Conservation (phyloP, 2,888 invertebrate genomes). For the Andrena minutula region DNA sequence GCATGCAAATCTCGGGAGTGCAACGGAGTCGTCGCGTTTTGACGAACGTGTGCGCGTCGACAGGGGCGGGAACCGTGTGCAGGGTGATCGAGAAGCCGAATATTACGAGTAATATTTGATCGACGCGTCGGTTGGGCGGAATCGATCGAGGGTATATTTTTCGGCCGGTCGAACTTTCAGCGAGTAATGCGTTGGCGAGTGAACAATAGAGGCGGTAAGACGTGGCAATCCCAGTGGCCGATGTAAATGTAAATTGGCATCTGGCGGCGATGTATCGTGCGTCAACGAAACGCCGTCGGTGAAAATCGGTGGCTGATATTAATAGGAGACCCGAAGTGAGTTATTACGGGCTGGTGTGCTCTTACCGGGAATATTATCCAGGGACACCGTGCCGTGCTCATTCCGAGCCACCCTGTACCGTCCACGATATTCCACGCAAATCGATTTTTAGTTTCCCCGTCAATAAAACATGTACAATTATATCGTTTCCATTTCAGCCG, state of each 20-base stretch:
- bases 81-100: slow-evolving; percentile 8
- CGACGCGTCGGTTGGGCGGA: neutral
- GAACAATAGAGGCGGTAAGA: no score
- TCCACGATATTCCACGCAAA: slow-evolving; percentile 1
- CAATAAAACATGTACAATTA: no score
- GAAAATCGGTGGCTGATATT: slow-evolving; percentile 51
- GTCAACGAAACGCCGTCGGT: slow-evolving; percentile 38
- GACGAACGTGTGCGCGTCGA: neutral
- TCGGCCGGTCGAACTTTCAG: neutral
- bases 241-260: slow-evolving; percentile 54
- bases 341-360: slow-evolving; percentile 27
- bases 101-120: neutral
- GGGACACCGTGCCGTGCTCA: neutral
- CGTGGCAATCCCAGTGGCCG: neutral
- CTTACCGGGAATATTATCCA: neutral
- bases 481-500: no score
- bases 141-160: neutral
- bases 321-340: slow-evolving; percentile 33
- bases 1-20: slow-evolving; percentile 50
- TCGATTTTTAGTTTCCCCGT: neutral
- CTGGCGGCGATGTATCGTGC: slow-evolving; percentile 36
- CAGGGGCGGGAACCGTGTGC: neutral
- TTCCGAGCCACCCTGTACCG: neutral
- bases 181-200: no score
- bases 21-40: slow-evolving; percentile 23